Percentiles rank a stretch among this genome's conserved stretches.
Evolutionary conservation across 2,113 vertebrate species (phyloP).

Genomic region (Calonectris borealis): DNA sequence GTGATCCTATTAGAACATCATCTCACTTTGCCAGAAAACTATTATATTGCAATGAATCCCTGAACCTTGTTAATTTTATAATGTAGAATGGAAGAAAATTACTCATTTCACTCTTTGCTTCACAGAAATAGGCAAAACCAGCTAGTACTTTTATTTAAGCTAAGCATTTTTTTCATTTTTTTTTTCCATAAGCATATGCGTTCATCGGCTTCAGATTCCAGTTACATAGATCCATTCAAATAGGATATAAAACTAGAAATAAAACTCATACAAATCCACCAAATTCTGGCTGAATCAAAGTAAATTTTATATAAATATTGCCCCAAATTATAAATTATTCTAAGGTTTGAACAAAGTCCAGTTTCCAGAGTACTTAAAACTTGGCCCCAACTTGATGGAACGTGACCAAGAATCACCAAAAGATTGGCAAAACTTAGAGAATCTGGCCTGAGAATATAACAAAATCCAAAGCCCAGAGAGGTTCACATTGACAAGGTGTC

Average conservation of each 20-base stretch:
- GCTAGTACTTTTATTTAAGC: background rate
- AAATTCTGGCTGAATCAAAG: background rate
- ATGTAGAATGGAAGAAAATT: background rate
- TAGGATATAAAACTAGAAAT: background rate
- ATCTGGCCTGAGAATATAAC: background rate
- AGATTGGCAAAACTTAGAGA: background rate
- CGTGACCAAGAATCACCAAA: background rate
- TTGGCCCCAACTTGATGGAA: background rate
- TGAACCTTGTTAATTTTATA: background rate
- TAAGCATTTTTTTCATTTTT: background rate
- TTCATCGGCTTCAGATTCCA: background rate
- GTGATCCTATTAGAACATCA: background rate
- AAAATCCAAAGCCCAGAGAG: background rate
- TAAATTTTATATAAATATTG: background rate
- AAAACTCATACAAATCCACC: background rate
- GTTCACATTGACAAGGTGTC: background rate
- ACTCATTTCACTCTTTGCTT: background rate
- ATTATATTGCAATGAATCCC: background rate
- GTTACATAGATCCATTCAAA: background rate
- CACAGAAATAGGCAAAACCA: background rate
- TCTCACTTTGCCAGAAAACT: background rate
- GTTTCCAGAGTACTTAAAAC: slow-evolving; percentile 26
- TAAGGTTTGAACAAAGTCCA: background rate
- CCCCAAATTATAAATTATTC: background rate
- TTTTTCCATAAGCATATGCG: background rate